A percentile compares a stretch with the other conserved stretches of the same genome.
phyloP scores from a whole-genome alignment of 2,797 vertebrate species.

The Myotis planiceps region DNA sequence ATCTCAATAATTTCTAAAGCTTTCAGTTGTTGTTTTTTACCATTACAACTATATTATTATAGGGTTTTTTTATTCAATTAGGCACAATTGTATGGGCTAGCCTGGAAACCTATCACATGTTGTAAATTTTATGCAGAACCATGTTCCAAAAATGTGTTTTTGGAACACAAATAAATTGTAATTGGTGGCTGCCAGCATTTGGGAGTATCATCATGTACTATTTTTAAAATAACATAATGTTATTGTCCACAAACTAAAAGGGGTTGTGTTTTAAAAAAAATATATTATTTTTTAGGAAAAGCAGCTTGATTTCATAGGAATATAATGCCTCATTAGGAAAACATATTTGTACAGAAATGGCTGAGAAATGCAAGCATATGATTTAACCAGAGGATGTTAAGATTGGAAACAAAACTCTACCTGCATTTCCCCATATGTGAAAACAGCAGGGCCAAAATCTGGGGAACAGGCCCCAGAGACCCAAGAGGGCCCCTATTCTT shows the following conservation, averaged over 20 bases:
- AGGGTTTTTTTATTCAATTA: not conserved
- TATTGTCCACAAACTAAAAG: not conserved
- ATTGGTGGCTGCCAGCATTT: not conserved
- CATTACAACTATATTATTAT: not conserved
- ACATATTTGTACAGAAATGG: conserved; percentile 57
- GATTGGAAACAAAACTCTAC: conserved; percentile 69
- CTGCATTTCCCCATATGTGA: conserved; percentile 7
- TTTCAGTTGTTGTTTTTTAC: not conserved
- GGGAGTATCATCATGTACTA: conserved; percentile 4
- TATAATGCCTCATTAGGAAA: conserved; percentile 65
- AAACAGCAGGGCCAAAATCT: conserved; percentile 54
- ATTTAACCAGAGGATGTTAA: conserved; percentile 59
- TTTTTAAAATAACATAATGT: conserved; percentile 39
- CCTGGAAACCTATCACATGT: not conserved
- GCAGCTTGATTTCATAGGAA: conserved; percentile 56
- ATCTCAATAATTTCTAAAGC: conserved; percentile 10
- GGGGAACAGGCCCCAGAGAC: conserved; percentile 45
- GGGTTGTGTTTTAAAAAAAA: not conserved
- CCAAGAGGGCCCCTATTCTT: conserved; percentile 2
- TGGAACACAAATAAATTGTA: conserved; percentile 27
- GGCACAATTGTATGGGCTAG: not conserved
- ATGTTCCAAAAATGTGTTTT: conserved; percentile 41
- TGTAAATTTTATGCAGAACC: not conserved
- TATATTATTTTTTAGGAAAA: conserved; percentile 59
- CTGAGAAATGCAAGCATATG: conserved; percentile 65